Conservation (phyloP, 2,888 invertebrate species). For the Lordiphosa fenestrarum region DNA sequence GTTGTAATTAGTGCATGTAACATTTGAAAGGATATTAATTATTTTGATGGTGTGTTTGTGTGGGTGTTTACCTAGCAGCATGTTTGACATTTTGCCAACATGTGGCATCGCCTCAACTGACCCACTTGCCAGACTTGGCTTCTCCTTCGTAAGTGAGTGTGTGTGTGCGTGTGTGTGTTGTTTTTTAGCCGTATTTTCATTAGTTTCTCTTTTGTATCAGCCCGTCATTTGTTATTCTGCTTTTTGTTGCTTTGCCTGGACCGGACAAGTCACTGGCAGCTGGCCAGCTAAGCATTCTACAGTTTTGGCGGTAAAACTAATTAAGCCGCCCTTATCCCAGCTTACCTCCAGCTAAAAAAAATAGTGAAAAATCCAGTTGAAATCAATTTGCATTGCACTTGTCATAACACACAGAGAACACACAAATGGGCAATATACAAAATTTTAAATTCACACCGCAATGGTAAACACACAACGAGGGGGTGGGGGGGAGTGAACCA, state of each 20-base stretch:
- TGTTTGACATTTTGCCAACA: constrained; percentile 52
- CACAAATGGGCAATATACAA: constrained; percentile 21
- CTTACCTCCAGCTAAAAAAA: not conserved
- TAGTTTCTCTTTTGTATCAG: constrained; percentile 38
- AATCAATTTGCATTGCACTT: constrained; percentile 45
- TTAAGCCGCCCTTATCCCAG: no score
- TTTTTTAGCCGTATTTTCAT: constrained; percentile 41
- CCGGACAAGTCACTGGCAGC: no score
- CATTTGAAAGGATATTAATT: constrained; percentile 73
- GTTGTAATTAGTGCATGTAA: constrained; percentile 69
- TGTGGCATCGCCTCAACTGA: constrained; percentile 48
- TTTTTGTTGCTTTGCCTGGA: constrained; percentile 27
- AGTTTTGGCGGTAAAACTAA: no score
- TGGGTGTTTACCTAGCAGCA: constrained; percentile 37
- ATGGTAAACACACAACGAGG: constrained; percentile 15
- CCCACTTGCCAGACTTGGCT: constrained; percentile 43
- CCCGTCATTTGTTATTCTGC: constrained; percentile 43
- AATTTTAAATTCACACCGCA: constrained; percentile 43
- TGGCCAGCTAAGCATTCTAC: no score
- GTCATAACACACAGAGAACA: constrained; percentile 26
- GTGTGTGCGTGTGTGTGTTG: not conserved
- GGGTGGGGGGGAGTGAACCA: not conserved
- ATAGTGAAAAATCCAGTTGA: not conserved
- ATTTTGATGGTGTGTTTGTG: constrained; percentile 57
- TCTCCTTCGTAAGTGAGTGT: constrained; percentile 1